phyloP scores from a whole-genome alignment of 2,888 invertebrate genomes.

The Diaprepes abbreviatus region DNA sequence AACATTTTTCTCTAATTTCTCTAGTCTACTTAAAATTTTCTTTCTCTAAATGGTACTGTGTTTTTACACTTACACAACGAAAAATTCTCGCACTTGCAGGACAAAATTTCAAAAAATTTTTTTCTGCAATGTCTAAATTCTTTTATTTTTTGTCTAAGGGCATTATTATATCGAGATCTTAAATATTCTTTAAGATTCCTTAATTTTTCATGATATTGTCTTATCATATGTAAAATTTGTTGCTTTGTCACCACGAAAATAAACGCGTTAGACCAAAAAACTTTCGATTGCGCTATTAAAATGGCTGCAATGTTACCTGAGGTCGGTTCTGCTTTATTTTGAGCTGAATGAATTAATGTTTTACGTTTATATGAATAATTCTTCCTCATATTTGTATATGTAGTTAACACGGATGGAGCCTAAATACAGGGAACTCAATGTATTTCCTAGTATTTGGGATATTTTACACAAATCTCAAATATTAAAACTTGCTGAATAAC shows the following conservation, averaged over 20 bases:
- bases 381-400: too few species aligned
- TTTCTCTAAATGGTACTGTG: constrained; percentile 1
- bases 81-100: background rate
- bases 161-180: background rate
- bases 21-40: background rate
- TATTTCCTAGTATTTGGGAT: too few species aligned
- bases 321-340: constrained; percentile 1
- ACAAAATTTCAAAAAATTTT: background rate
- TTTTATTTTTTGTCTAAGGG: background rate
- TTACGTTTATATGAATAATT: background rate
- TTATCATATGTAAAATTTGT: too few species aligned
- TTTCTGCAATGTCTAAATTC: background rate
- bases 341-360: background rate
- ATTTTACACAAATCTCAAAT: too few species aligned
- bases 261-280: background rate
- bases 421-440: background rate
- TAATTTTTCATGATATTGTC: constrained; percentile 34
- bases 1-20: constrained; percentile 6
- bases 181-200: constrained; percentile 32
- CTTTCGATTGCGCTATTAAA: background rate
- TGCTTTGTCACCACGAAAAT: background rate
- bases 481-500: too few species aligned
- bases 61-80: constrained; percentile 8
- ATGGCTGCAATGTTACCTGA: too few species aligned
- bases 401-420: background rate